phyloP scores from a whole-genome alignment of 2,113 vertebrate species.

The Xiphorhynchus elegans region DNA sequence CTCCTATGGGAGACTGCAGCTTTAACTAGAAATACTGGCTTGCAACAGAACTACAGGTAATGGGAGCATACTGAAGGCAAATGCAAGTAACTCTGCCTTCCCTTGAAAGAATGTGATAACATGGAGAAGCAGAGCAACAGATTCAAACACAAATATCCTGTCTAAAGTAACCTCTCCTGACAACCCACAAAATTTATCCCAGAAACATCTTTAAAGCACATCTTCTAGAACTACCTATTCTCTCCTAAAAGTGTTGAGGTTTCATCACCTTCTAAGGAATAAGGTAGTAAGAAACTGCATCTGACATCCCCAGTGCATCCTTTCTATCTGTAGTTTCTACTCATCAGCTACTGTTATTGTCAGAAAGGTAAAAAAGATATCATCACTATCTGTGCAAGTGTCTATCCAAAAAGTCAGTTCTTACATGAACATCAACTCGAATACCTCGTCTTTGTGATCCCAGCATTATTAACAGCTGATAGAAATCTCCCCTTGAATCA shows the following conservation, averaged over 20 bases:
- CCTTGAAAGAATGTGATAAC: neutral
- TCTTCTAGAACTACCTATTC: neutral
- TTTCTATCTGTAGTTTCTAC: neutral
- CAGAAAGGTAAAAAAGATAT: neutral
- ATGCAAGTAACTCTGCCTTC: neutral
- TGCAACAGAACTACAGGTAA: neutral
- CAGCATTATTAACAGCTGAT: neutral
- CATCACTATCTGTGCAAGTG: neutral
- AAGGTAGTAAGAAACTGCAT: neutral
- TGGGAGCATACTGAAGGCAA: neutral
- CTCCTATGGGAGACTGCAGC: neutral
- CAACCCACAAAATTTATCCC: neutral
- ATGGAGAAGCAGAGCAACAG: neutral
- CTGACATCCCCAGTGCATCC: neutral
- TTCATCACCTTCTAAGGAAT: neutral
- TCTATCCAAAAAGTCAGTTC: neutral
- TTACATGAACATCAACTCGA: neutral
- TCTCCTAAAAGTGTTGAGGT: neutral
- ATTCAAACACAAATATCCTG: neutral
- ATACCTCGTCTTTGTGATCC: neutral
- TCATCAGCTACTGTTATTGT: neutral
- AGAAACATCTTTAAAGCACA: neutral
- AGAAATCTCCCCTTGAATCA: neutral
- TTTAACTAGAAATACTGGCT: neutral
- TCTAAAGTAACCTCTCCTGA: neutral